Conservation (phyloP, 2,888 invertebrate species). For the Nemurella pictetii region DNA sequence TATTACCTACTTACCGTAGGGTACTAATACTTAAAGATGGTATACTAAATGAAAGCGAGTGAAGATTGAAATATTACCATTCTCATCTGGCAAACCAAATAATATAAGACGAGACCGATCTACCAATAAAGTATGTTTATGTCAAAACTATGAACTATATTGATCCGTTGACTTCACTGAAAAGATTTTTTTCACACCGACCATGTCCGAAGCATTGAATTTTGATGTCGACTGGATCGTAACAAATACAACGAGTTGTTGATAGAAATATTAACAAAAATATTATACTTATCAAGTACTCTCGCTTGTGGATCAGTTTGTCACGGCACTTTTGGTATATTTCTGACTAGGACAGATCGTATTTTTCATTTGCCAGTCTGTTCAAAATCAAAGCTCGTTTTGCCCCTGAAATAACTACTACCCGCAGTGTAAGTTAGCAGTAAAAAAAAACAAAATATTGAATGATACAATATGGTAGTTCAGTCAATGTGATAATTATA, state of each 20-base stretch:
- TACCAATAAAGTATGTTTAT: not conserved
- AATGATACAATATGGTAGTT: slow-evolving; percentile 11
- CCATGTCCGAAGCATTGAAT: not conserved
- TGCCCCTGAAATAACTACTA: not conserved
- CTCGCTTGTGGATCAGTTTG: not conserved
- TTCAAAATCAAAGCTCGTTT: not conserved
- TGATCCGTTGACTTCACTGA: not conserved
- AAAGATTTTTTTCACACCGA: not conserved
- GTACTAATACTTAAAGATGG: too few relatives aligned
- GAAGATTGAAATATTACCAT: not conserved
- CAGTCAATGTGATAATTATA: slow-evolving; percentile 31
- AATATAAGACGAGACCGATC: not conserved
- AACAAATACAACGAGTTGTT: not conserved
- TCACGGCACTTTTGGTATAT: not conserved
- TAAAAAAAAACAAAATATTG: not conserved
- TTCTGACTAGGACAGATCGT: not conserved
- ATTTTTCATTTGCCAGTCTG: not conserved
- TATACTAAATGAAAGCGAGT: not conserved
- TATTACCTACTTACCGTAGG: not conserved
- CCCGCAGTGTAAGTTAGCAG: slow-evolving; percentile 1
- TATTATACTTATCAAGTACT: not conserved
- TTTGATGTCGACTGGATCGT: not conserved
- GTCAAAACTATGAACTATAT: not conserved
- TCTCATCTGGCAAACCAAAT: not conserved
- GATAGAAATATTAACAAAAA: too few relatives aligned